Conservation (phyloP, 2,888 invertebrate species). For the Watsonalla cultraria region DNA sequence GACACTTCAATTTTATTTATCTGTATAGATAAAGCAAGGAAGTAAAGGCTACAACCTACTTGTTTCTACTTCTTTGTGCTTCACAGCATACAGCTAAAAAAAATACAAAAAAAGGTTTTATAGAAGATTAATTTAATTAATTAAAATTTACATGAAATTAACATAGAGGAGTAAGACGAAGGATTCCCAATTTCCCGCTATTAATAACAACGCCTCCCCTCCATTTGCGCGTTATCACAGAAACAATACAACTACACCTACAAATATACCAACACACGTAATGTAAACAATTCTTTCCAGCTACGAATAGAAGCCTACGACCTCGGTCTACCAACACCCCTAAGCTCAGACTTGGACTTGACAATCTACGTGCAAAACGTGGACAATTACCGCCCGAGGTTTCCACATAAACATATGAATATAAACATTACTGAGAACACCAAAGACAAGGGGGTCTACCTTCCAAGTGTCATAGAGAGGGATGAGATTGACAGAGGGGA, state of each 20-base stretch:
- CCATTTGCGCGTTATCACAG: too few relatives aligned
- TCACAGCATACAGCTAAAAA: neutral
- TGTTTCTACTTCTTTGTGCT: too few relatives aligned
- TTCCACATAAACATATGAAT: conserved; percentile 83
- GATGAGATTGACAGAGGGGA: conserved; percentile 92
- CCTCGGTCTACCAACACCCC: conserved; percentile 90
- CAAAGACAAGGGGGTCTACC: conserved; percentile 79
- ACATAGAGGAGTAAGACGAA: neutral
- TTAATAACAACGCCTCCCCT: too few relatives aligned
- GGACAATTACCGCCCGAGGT: conserved; percentile 93
- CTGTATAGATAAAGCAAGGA: too few relatives aligned
- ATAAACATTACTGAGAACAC: conserved; percentile 85
- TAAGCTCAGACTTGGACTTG: conserved; percentile 92
- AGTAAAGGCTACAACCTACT: too few relatives aligned
- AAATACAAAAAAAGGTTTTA: neutral
- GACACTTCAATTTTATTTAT: too few relatives aligned
- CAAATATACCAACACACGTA: too few relatives aligned
- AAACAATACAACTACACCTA: too few relatives aligned
- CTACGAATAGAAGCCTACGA: conserved; percentile 94
- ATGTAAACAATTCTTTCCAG: conserved; percentile 57
- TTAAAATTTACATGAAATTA: neutral
- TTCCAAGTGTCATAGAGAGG: conserved; percentile 90
- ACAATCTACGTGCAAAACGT: conserved; percentile 93
- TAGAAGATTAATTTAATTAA: neutral
- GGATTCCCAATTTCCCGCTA: too few relatives aligned